Conservation (phyloP, 2,797 vertebrate genomes). For the Clarias pachynema region DNA sequence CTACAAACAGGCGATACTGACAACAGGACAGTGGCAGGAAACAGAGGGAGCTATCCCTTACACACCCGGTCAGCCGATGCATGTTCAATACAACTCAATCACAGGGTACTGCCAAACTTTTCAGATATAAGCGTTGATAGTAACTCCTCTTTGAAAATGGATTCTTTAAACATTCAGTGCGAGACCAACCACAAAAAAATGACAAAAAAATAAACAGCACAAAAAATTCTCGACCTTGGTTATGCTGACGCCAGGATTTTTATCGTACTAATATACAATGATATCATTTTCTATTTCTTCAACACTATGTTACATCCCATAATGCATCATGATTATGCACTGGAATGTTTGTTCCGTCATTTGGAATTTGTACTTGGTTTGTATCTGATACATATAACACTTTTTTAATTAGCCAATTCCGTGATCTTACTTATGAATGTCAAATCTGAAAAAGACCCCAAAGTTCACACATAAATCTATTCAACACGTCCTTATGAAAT, state of each 20-base stretch:
- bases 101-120: neutral
- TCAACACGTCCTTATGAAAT: neutral
- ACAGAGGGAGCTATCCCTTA: constrained; percentile 27
- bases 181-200: neutral
- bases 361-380: neutral
- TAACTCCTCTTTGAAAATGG: neutral
- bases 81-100: constrained; percentile 39
- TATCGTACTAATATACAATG: neutral
- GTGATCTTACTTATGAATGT: neutral
- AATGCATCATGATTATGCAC: neutral
- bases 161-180: neutral
- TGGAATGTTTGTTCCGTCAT: neutral
- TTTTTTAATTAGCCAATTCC: neutral
- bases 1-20: constrained; percentile 48
- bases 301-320: neutral
- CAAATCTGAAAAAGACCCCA: neutral
- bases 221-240: neutral
- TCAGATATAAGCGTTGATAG: neutral
- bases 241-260: neutral
- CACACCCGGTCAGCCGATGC: neutral
- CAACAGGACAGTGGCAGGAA: constrained; percentile 51
- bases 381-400: neutral
- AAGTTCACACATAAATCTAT: neutral
- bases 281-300: neutral
- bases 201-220: neutral